These are phyloP conservation scores for Cavia aperea DNA, from an alignment of 2,113 vertebrate species.

Conservation along the genomic window DNA sequence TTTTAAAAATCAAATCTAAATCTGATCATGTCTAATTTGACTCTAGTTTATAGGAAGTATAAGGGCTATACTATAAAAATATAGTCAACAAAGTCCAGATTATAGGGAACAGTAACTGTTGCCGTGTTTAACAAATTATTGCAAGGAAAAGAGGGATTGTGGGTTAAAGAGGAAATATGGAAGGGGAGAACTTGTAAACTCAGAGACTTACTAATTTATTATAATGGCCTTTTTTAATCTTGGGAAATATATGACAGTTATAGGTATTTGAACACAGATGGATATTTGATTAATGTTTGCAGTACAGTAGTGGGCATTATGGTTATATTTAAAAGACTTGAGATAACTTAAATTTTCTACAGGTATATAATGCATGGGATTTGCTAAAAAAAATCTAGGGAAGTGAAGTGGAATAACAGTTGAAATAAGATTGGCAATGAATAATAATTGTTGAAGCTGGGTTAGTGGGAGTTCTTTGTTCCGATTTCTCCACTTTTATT, in stretches of 20 bases:
- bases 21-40: background rate
- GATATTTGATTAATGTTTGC: background rate
- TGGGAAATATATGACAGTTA: background rate
- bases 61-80: constrained; percentile 6
- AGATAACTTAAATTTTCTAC: constrained; percentile 15
- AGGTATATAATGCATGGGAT: background rate
- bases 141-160: background rate
- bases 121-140: background rate
- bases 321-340: background rate
- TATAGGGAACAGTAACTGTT: background rate
- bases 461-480: background rate
- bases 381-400: background rate
- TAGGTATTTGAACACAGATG: background rate
- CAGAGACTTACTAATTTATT: background rate
- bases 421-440: background rate
- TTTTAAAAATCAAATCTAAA: background rate
- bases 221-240: background rate
- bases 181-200: background rate
- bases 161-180: background rate
- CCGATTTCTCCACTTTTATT: background rate
- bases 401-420: background rate
- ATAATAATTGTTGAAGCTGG: background rate
- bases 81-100: background rate
- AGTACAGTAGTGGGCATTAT: background rate
- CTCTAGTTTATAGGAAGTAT: background rate